Evolutionary conservation across 2,797 vertebrate genomes (phyloP), one percentile per base, ranked within the genome.

Genomic region (Sebastes reedi): DNA sequence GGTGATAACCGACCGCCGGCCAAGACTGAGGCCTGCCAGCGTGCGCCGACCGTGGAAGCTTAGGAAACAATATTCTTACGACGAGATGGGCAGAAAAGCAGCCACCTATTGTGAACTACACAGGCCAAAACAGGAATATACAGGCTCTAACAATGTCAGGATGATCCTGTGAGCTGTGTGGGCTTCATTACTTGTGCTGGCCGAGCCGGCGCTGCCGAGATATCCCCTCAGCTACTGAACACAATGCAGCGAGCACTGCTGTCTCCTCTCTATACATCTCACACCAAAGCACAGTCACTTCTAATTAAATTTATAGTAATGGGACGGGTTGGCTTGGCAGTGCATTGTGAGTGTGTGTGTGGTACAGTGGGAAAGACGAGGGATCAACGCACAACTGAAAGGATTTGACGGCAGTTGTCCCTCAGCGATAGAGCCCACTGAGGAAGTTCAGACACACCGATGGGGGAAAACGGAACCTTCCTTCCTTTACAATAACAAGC

Each of bases 281-380:
- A 71, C 80, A 92, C 82, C 87, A 88, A 89, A 89, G 85, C 75
- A 24, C 55, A 79, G 83, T 91, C 92, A 80, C 85, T 87, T 92
- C 82, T 89, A 88, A 92, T 94, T 91, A 90, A 27, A 85, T 79
- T 80, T 75, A 88, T 65, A 80, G 65, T 72, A 71, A 75, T 50
- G 3, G 70, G 73, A 79, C 76, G 62, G 76, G 52, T 74, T 82
- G 83, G 69, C 67, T 74, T 82, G 85, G 76, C 87, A 85, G 81
- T 58, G 11, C 77, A 72, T 14, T 74, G 72, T 77, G 25, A 50
- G 54, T 64, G 61, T 79, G 71, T 73, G 79, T 79, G 79, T 30
- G 72, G 22, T 52, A 75, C 30, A 77, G 60, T 30, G 77, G 70
- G 55, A 66, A 56, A 60, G 81, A 61, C 55, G 67, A 60, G 72